Evolutionary conservation across 2,797 vertebrate genomes (phyloP).

Genomic region (Silurus lanzhouensis): DNA sequence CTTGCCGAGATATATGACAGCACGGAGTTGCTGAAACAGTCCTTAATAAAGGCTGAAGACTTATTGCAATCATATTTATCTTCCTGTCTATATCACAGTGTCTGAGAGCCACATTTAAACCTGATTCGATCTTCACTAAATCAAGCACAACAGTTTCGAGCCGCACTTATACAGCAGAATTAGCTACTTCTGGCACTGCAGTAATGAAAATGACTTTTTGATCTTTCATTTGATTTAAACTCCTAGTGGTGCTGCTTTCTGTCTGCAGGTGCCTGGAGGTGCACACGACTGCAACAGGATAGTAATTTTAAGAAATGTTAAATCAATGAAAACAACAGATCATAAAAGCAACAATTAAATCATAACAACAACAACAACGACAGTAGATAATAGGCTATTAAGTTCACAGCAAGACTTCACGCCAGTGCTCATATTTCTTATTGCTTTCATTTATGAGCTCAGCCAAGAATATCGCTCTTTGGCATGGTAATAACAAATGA

Average conservation of each 20-base stretch:
- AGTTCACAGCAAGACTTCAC: not conserved
- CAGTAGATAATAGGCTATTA: not conserved
- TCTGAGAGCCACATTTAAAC: not conserved
- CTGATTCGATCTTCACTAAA: not conserved
- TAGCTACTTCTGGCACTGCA: not conserved
- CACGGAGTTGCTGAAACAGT: conserved; percentile 2
- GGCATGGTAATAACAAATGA: not conserved
- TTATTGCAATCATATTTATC: not conserved
- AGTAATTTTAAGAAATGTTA: not conserved
- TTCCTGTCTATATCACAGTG: not conserved
- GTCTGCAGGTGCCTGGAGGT: not conserved
- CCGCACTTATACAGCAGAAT: not conserved
- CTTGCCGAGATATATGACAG: not conserved
- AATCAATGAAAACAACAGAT: not conserved
- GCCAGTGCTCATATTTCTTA: not conserved
- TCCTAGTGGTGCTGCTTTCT: not conserved
- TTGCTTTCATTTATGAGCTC: not conserved
- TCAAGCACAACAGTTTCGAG: not conserved
- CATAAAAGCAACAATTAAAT: not conserved
- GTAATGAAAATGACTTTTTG: conserved; percentile 12
- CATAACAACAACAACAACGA: not conserved
- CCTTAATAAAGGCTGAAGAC: not conserved
- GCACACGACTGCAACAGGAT: not conserved
- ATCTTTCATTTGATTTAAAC: not conserved
- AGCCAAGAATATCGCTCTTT: not conserved